Conservation (phyloP, 2,113 vertebrate genomes). For the Sclerurus mexicanus region DNA sequence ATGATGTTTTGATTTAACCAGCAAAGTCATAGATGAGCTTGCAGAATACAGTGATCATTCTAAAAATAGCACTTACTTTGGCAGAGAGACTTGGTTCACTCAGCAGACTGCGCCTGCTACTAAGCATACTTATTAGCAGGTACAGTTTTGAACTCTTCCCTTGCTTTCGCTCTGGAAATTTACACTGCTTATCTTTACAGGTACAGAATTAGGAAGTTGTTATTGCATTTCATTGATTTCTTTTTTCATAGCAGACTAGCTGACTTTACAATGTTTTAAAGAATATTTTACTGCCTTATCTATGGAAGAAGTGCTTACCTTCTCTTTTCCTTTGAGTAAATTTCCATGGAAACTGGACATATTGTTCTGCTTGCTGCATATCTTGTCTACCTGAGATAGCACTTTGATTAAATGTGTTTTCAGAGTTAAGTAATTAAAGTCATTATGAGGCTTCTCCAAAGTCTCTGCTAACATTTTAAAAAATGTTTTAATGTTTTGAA, state of each 20-base stretch:
- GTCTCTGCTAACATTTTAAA: neutral
- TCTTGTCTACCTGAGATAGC: neutral
- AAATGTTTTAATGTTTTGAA: neutral
- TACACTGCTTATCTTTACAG: neutral
- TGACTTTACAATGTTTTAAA: neutral
- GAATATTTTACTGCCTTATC: neutral
- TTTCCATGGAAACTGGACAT: slow-evolving; percentile 41
- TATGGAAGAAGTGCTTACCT: neutral
- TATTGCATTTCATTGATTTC: neutral
- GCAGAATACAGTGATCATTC: neutral
- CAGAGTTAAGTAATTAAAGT: neutral
- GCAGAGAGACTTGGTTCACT: neutral
- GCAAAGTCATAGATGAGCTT: neutral
- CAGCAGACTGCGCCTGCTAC: neutral
- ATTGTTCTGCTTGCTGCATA: neutral
- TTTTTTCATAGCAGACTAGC: neutral
- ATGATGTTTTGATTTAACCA: neutral
- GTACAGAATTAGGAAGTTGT: neutral
- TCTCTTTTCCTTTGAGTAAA: neutral
- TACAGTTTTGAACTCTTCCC: neutral
- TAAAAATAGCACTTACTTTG: slow-evolving; percentile 42
- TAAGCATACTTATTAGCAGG: neutral
- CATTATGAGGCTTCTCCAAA: neutral
- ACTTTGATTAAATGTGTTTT: neutral
- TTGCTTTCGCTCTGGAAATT: neutral